Base-by-base conservation (phyloP, 2,888 invertebrate species). In the Harmothoe impar region DNA sequence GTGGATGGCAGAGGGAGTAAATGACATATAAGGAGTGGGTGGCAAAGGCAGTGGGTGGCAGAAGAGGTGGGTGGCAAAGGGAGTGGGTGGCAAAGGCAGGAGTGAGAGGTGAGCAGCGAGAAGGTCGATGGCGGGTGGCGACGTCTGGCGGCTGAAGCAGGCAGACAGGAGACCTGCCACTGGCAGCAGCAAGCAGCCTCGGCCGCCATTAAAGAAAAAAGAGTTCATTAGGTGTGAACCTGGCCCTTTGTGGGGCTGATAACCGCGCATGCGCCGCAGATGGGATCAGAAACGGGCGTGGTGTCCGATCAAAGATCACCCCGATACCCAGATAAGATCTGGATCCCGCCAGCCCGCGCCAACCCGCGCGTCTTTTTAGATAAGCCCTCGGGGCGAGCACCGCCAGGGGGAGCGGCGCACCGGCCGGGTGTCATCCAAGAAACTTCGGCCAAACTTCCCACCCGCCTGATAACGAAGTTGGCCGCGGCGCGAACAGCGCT, bases 201-300 rank as follows among this genome's bases (percentile, higher is more conserved):
- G 5, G 51, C 23, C 54, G 54, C 31, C 86, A 86, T 86, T 86
- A 86, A 86, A 86, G 86, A 86, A 86, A 86, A 43, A 56, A 56
- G 86, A 54, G 86, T 86, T 86, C 86, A 86, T 86, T 86, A 86
- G 86, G 86, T 86, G 86, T 86, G 86, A 86, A 86, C 86, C 86
- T 56, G 86, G 17, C 56, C 56, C 56, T 86, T 86, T 86, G 86
- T 29, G 54, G 20, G 25, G 33, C 54, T 54, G 86, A 86, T 86
- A 86, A 86, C 86, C 54, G 56, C 29, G 51, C 86, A 86, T 54
- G 54, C 86, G 23, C 86, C 25, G 86, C 54, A 52, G 86, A 86
- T 86, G n/a, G 86, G 86, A 86, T 86, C 86, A 86, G 86, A 54
- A 54, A 29, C 84, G 31, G 52, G 86, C 81, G 86, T 54, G 86